A percentile compares a stretch with the other conserved stretches of the same genome.
Evolutionary conservation across 2,113 vertebrate species (phyloP).

Genomic region (Oplegnathus fasciatus): DNA sequence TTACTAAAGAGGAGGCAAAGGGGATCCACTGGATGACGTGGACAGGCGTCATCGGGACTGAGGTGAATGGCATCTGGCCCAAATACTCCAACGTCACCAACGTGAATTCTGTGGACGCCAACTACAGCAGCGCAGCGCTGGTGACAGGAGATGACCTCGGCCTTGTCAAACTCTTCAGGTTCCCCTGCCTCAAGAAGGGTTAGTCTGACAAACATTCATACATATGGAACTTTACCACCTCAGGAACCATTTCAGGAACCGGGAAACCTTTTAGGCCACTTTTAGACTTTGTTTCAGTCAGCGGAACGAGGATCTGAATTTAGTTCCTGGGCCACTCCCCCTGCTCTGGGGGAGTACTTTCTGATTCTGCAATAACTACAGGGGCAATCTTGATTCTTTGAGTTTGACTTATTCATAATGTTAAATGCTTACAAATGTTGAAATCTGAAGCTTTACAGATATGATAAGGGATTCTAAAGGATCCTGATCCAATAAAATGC

Average conservation of each 20-base stretch:
- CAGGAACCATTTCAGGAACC: not conserved
- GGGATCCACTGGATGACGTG: conserved; percentile 95
- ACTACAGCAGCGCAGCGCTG: conserved; percentile 91
- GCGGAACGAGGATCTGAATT: not conserved
- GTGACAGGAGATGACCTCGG: conserved; percentile 95
- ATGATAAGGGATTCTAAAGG: too few species aligned
- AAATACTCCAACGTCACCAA: conserved; percentile 92
- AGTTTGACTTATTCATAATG: not conserved
- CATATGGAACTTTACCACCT: not conserved
- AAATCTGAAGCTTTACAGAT: too few species aligned
- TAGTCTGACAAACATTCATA: not conserved
- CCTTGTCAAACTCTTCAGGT: conserved; percentile 93
- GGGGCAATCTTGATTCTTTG: not conserved
- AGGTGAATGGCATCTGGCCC: conserved; percentile 97
- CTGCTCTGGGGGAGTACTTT: not conserved
- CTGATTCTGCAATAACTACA: not conserved
- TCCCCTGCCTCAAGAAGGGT: conserved; percentile 98
- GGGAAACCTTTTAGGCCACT: not conserved
- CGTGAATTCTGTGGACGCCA: conserved; percentile 96
- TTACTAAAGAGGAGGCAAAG: conserved; percentile 93
- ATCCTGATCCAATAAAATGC: too few species aligned
- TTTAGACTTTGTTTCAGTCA: not conserved
- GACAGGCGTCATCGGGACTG: conserved; percentile 93
- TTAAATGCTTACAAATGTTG: not conserved
- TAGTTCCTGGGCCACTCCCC: too few species aligned